Evolutionary conservation across 2,113 vertebrate genomes (phyloP).

Genomic region (Apteryx mantelli): DNA sequence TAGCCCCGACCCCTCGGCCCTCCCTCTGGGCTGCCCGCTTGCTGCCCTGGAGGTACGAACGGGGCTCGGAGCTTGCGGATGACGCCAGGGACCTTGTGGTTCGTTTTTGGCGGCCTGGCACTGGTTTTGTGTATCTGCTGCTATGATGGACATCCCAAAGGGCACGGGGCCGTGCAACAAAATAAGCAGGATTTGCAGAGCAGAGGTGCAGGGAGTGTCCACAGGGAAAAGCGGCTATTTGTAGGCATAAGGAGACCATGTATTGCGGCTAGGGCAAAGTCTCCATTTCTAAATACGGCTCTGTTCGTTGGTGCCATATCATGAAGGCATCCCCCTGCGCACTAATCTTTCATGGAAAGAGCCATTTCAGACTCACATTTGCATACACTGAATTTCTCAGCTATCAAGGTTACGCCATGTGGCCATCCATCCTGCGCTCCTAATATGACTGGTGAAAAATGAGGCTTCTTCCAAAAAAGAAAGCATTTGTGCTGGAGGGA

Average conservation of each 20-base stretch:
- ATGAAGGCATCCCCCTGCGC: not conserved
- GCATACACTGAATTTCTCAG: constrained; percentile 47
- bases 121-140: rapidly evolving
- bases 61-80: rapidly evolving
- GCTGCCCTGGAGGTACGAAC: not conserved
- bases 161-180: not conserved
- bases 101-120: not conserved
- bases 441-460: constrained; percentile 41
- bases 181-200: not conserved
- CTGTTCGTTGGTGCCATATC: not conserved
- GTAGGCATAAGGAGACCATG: not conserved
- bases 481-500: not conserved
- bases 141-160: rapidly evolving
- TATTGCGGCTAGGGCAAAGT: not conserved
- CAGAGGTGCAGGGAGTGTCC: not conserved
- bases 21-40: not conserved
- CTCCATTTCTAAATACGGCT: not conserved
- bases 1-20: too few species aligned
- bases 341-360: not conserved
- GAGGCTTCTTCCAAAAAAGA: constrained; percentile 11
- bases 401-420: constrained; percentile 34
- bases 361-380: constrained; percentile 23
- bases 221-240: not conserved
- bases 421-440: constrained; percentile 26
- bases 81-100: not conserved